phyloP scores from a whole-genome alignment of 2,797 vertebrate species.

The Sebastes steindachneri region DNA sequence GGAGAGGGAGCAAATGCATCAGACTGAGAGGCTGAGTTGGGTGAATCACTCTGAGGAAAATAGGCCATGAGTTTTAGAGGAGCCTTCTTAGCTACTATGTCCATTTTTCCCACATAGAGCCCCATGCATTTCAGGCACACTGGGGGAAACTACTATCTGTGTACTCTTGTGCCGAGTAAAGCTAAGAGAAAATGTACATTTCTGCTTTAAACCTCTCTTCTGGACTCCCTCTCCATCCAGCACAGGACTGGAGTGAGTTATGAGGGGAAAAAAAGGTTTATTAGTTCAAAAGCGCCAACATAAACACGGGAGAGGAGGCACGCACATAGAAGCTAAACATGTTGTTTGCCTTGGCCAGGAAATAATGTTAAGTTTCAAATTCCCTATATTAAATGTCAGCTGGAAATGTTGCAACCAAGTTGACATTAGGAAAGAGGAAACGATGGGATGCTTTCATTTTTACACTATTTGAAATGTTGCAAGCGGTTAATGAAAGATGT shows the following conservation, averaged over 20 bases:
- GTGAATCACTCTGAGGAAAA: conserved; percentile 23
- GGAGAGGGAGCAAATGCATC: conserved; percentile 30
- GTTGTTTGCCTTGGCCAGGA: conserved; percentile 70
- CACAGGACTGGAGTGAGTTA: conserved; percentile 38
- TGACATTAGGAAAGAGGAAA: conserved; percentile 3
- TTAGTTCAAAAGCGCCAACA: conserved; percentile 51
- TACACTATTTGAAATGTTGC: background rate
- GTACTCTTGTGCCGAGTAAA: background rate
- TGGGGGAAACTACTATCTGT: background rate
- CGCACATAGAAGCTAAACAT: conserved; percentile 42
- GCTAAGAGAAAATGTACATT: conserved; percentile 9
- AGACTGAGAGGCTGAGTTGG: conserved; percentile 16
- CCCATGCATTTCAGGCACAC: conserved; percentile 3
- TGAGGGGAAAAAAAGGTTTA: background rate
- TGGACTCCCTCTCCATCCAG: conserved; percentile 40
- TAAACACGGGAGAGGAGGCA: conserved; percentile 58
- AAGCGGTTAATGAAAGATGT: background rate
- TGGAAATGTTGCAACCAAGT: conserved; percentile 3
- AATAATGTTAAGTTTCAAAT: conserved; percentile 38
- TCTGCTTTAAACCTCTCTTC: conserved; percentile 31
- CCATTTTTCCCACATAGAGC: background rate
- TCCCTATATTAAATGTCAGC: background rate
- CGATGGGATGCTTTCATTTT: background rate
- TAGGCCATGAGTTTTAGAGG: conserved; percentile 6
- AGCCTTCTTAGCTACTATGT: conserved; percentile 1